Evolutionary conservation across 2,888 invertebrate genomes (phyloP), one percentile per base, ranked within the genome.

Genomic region (Cylloceria caligata): DNA sequence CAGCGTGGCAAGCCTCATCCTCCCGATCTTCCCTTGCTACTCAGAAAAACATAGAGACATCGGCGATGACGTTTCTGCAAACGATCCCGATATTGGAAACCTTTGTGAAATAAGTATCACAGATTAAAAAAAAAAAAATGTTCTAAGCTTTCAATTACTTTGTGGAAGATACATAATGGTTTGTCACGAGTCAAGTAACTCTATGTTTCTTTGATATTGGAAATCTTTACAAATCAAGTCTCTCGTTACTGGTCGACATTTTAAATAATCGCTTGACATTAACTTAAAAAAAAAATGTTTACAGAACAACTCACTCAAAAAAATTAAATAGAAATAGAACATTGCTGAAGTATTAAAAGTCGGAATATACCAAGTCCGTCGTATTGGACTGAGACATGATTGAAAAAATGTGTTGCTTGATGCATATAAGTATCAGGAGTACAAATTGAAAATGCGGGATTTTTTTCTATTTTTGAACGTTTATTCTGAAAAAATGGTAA

Each of bases 11-110:
- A 47, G 13, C 13, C 60, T 27, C 60, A 21, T 6, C n/a, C n/a
- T n/a, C 9, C 5, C 57, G 34, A 45, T 21, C 19, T 71, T 71
- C 57, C 9, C 16, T 13, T 16, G 7, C 21, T 13, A 16, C 11
- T 11, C 27, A 9, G 45, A 60, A 71, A 71, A 60, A 71, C 57
- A 60, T 30, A 19, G 60, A 27, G 57, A 71, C 71, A 71, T 71
- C 42, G 16, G 57, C 13, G 6, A 45, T 30, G 30, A 71, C 34
- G 30, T 45, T 42, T 45, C 19, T 19, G 39, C 45, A 45, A 42
- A 42, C 39, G 21, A 30, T 45, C 45, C 9, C 11, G 36, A 57
- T 42, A 71, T 71, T 36, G 57, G 19, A 71, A 60, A 57, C 13
- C 34, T 69, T 52, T 24, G 5, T 11, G 24, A 64, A 24, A 2